Base-by-base conservation (phyloP, 2,797 vertebrate species). In the Helarctos malayanus region DNA sequence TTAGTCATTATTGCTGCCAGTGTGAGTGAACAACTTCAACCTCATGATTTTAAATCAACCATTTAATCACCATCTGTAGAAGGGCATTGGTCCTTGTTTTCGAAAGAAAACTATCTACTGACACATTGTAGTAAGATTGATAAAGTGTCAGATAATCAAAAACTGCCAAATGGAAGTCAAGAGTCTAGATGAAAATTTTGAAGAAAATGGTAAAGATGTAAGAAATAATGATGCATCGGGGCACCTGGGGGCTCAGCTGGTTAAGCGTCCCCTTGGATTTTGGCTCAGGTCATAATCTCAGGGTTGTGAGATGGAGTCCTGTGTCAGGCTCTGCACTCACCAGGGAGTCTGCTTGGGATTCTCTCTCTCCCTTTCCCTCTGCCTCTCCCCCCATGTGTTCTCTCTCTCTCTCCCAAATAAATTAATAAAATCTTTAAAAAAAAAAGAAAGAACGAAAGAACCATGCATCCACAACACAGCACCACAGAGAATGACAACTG, bases 131-230 rank as follows among this genome's bases (percentile, higher is more conserved):
- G 5, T 82, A 88, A 82, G 21, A 61, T 19, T 49, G 16, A 73
- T 75, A 15, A 88, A 38, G 3, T 82, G 1, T 16, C 35, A 96
- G n/a, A 9, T 23, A 54, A 54, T 82, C 54, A 89, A 83, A 69
- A 91, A 52, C 7, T 81, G 14, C 1, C 11, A 4, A 95, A 68
- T 29, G 1, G 9, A 25, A 65, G 21, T 84, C 59, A 82, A 79
- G 3, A 41, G 15, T 49, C 19, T 56, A 95, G 29, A 65, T 38
- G 49, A 89, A 95, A 91, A 91, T 83, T n/a, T 63, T 96, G 23
- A 91, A 56, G 52, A 91, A 92, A 95, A 79, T 52, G 88, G 49
- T 54, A 25, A 87, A 73, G 14, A n/a, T 49, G 32, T 61, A 84
- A 93, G 21, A 90, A 94, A 83, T 73, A 65, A 69, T 27, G 45